phyloP scores from a whole-genome alignment of 1,140 invertebrate genomes.

The Diabrotica undecimpunctata region DNA sequence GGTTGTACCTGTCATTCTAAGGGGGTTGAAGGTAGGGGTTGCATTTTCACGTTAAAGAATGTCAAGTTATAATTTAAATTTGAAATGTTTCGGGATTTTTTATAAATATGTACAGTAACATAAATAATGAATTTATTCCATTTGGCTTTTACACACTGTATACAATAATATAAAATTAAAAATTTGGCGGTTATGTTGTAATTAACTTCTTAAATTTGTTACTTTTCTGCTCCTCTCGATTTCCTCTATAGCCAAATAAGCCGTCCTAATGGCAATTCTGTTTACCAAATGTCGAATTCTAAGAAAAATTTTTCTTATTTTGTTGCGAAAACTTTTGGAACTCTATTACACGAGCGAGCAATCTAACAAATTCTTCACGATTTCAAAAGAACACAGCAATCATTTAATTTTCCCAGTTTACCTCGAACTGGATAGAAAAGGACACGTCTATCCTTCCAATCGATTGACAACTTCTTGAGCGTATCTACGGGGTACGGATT shows the following conservation, averaged over 20 bases:
- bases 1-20: no score
- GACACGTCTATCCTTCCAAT: neutral
- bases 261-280: neutral
- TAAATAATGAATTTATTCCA: no score
- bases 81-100: no score
- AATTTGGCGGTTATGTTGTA: neutral
- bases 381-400: slow-evolving; percentile 12
- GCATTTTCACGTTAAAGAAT: no score
- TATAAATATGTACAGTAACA: no score
- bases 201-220: neutral
- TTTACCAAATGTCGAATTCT: slow-evolving; percentile 4
- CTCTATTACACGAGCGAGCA: slow-evolving; percentile 8
- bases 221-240: neutral
- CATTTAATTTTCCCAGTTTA: slow-evolving; percentile 9
- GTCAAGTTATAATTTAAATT: no score
- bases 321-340: neutral
- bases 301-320: neutral
- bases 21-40: no score
- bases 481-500: no score
- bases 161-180: no score
- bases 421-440: slow-evolving; percentile 4
- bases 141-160: no score
- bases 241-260: neutral
- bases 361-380: slow-evolving; percentile 5
- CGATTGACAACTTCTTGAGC: no score